phyloP scores from a whole-genome alignment of 2,113 vertebrate species.

The Callocephalon fimbriatum region DNA sequence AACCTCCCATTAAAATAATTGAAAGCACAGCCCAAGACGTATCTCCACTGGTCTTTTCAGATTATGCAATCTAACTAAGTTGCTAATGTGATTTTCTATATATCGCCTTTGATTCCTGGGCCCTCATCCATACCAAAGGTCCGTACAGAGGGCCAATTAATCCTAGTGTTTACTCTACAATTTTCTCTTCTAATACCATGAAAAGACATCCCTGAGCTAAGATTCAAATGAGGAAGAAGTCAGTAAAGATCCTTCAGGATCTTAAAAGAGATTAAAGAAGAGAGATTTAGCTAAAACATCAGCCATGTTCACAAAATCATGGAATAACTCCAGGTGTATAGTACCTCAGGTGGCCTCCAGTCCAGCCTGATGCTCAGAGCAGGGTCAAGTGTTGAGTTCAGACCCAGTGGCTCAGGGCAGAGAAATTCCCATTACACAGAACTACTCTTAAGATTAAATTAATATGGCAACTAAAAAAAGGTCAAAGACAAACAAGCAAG shows the following conservation, averaged over 20 bases:
- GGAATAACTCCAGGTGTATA: background rate
- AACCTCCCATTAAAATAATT: background rate
- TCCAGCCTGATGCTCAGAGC: background rate
- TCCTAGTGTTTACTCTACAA: background rate
- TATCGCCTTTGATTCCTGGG: background rate
- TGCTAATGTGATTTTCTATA: background rate
- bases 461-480: background rate
- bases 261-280: background rate
- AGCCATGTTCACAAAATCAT: background rate
- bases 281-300: background rate
- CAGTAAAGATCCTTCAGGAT: background rate
- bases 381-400: background rate
- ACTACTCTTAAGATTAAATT: background rate
- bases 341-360: background rate
- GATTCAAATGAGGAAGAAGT: background rate
- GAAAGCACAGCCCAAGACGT: background rate
- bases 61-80: background rate
- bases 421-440: background rate
- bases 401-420: background rate
- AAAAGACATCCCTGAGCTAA: background rate
- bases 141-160: background rate
- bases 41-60: background rate
- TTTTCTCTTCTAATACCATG: background rate
- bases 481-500: background rate
- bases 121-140: background rate